These are phyloP conservation scores for Drosophila stalkeri DNA, from an alignment of 2,888 invertebrate genomes.

Conservation along the genomic window DNA sequence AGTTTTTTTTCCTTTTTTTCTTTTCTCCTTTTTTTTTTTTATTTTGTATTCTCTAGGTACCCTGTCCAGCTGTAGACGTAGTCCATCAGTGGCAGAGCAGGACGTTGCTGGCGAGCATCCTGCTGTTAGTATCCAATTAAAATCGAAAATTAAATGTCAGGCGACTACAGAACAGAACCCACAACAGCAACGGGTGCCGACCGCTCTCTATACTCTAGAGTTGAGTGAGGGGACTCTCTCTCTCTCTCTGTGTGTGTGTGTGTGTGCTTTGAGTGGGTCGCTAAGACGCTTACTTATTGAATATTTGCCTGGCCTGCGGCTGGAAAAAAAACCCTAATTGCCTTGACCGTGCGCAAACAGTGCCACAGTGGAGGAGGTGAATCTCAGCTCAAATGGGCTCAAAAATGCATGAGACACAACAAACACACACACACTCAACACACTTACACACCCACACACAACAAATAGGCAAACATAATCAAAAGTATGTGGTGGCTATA, in stretches of 20 bases:
- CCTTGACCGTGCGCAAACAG: slow-evolving; percentile 80
- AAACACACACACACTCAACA: slow-evolving; percentile 17
- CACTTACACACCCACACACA: slow-evolving; percentile 45
- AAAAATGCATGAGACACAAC: slow-evolving; percentile 72
- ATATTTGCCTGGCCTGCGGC: slow-evolving; percentile 70
- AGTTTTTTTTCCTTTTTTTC: slow-evolving; percentile 32
- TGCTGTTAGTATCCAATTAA: slow-evolving; percentile 85
- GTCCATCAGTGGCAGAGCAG: slow-evolving; percentile 60
- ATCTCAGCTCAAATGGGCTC: slow-evolving; percentile 37
- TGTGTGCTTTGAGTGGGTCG: slow-evolving; percentile 32
- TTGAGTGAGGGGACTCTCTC: background rate
- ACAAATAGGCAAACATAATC: slow-evolving; percentile 81
- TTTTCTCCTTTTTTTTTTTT: slow-evolving; percentile 1
- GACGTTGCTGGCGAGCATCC: slow-evolving; percentile 71
- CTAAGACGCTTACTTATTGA: slow-evolving; percentile 80
- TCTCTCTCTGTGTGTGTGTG: background rate
- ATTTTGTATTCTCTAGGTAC: slow-evolving; percentile 40
- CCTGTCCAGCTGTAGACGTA: slow-evolving; percentile 45
- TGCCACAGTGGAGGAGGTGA: slow-evolving; percentile 5
- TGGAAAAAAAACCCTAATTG: slow-evolving; percentile 72
- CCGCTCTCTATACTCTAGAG: background rate
- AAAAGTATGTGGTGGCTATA: slow-evolving; percentile 58
- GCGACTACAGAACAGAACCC: slow-evolving; percentile 44
- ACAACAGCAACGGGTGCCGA: slow-evolving; percentile 25
- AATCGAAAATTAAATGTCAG: slow-evolving; percentile 85